Percentiles rank a stretch among this genome's conserved stretches.
Evolutionary conservation across 2,113 vertebrate genomes (phyloP).

Genomic region (Bombycilla garrulus): DNA sequence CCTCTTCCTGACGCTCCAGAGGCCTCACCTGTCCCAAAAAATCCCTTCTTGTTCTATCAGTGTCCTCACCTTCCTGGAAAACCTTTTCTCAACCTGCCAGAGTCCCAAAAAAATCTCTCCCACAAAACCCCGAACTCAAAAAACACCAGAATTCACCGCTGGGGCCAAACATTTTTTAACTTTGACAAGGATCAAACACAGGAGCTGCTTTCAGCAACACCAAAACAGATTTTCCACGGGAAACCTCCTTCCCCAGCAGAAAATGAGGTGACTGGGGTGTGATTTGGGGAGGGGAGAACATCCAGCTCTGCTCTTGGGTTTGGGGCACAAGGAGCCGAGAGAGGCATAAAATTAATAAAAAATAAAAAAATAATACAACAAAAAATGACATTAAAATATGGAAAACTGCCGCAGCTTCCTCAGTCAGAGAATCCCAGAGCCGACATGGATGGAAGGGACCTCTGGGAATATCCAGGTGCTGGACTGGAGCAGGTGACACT

Average conservation of each 20-base stretch:
- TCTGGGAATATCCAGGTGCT: neutral
- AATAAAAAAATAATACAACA: too few relatives aligned
- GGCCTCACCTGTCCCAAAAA: too few relatives aligned
- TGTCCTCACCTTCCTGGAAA: too few relatives aligned
- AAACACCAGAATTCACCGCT: neutral
- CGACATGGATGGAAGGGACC: neutral
- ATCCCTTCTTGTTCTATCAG: too few relatives aligned
- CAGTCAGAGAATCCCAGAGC: too few relatives aligned
- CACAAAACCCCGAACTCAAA: neutral
- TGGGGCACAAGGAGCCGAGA: accelerated
- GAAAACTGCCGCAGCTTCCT: neutral
- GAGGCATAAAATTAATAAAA: neutral
- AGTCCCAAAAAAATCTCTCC: neutral
- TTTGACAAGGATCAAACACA: neutral
- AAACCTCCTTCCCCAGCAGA: neutral
- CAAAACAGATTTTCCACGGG: accelerated
- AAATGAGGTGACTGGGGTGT: neutral
- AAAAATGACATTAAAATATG: accelerated
- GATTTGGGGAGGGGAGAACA: neutral
- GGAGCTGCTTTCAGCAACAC: neutral
- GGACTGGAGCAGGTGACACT: neutral
- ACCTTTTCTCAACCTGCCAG: too few relatives aligned
- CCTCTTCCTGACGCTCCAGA: too few relatives aligned
- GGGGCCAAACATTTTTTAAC: neutral
- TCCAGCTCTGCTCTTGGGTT: neutral